Evolutionary conservation across 2,888 invertebrate species (phyloP), one percentile per base, ranked within the genome.

Genomic region (Rhagophthalmus giganteus): DNA sequence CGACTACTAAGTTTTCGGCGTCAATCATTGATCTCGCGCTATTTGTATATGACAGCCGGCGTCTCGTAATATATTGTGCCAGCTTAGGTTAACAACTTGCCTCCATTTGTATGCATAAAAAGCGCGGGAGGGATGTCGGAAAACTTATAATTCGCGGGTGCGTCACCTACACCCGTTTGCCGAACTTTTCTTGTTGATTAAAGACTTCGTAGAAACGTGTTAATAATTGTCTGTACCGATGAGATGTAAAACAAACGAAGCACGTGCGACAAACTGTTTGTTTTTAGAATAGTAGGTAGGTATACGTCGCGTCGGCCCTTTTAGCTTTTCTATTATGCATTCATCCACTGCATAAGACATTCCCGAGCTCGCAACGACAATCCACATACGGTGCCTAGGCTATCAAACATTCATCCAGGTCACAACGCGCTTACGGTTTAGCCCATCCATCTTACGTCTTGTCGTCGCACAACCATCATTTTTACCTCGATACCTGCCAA

Each of bases 371-470:
- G 64, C 63, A 61, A 62, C 61, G 61, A 67, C 66, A 68, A 67
- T 68, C 66, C 68, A 65, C 65, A 63, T 66, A 65, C 63, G 65
- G 66, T 65, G 63, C 65, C 57, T 53, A 50, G 59, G 54, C 66
- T 57, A 70, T 70, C 69, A 70, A 70, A 70, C 63, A 70, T 70
- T 70, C 69, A 70, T 67, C 68, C 69, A 61, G 70, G 70, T 70
- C 69, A 67, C 68, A 62, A 62, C 60, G 61, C 62, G 61, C 63
- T 45, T 31, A 46, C 46, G 34, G 37, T 37, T 63, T 63, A 55
- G 61, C 59, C 65, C 63, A 68, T 68, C 63, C 64, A 64, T 68
- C 68, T 68, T 67, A 62, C 61, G 61, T 64, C 66, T 67, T 67
- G 68, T 66, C 65, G 60, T 64, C 64, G 61, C 63, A 58, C 62